Percentiles rank a stretch among this genome's conserved stretches.
Evolutionary conservation across 2,113 vertebrate genomes (phyloP).

Genomic region (Pterophyllum scalare): DNA sequence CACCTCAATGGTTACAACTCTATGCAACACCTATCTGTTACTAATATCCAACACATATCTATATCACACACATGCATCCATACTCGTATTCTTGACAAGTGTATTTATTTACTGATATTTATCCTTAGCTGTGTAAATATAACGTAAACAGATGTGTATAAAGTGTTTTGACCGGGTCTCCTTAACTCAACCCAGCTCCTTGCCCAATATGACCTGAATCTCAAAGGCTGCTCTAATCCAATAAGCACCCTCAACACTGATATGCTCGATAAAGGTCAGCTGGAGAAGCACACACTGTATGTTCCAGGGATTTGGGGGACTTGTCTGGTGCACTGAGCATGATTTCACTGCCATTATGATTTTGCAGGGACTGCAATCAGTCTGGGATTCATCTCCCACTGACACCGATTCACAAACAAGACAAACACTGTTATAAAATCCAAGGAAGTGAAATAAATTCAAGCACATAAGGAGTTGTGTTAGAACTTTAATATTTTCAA

Average conservation of each 20-base stretch:
- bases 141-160: too few relatives aligned
- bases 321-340: neutral
- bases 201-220: slow-evolving; percentile 31
- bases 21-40: too few relatives aligned
- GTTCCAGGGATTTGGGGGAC: slow-evolving; percentile 15
- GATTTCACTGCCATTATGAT: neutral
- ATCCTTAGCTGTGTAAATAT: too few relatives aligned
- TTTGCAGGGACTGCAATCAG: neutral
- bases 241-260: slow-evolving; percentile 31
- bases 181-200: slow-evolving; percentile 31
- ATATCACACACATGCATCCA: too few relatives aligned
- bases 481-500: slow-evolving; percentile 87
- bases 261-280: slow-evolving; percentile 13
- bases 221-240: slow-evolving; percentile 47
- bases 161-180: neutral
- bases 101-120: too few relatives aligned
- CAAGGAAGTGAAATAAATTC: slow-evolving; percentile 32
- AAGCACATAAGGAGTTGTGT: slow-evolving; percentile 71
- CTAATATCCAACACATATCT: too few relatives aligned
- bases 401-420: neutral
- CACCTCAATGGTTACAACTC: too few relatives aligned
- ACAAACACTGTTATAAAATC: neutral
- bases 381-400: neutral
- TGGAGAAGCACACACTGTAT: slow-evolving; percentile 13
- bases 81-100: too few relatives aligned